phyloP scores from a whole-genome alignment of 92 coral and sea anemone genomes.

The Actinernus sp. region DNA sequence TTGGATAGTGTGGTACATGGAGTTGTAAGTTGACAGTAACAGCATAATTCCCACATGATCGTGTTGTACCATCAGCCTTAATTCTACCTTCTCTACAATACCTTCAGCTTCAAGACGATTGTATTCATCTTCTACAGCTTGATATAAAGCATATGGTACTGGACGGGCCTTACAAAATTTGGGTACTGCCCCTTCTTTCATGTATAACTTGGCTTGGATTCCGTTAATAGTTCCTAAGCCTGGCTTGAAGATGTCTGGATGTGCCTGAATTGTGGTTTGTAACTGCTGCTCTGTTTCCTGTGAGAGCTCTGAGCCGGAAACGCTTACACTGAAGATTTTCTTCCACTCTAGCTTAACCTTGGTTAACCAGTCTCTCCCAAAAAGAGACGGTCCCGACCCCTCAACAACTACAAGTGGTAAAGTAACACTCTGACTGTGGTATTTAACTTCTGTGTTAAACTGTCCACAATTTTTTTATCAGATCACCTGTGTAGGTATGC shows the following conservation, averaged over 20 bases:
- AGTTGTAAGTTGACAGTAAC: conserved; percentile 42
- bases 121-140: conserved; percentile 37
- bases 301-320: too few species aligned
- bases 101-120: conserved; percentile 45
- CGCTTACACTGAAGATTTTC: conserved; percentile 24
- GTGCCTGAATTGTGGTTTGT: conserved; percentile 10
- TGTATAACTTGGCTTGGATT: conserved; percentile 24
- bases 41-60: conserved; percentile 47
- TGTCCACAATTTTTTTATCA: too few species aligned
- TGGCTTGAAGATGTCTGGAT: conserved; percentile 35
- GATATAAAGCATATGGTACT: conserved; percentile 29
- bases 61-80: conserved; percentile 20
- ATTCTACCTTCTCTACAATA: conserved; percentile 41
- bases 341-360: conserved; percentile 49
- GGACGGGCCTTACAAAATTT: conserved; percentile 34
- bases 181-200: too few species aligned
- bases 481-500: too few species aligned
- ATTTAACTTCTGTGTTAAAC: too few species aligned
- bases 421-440: conserved; percentile 5
- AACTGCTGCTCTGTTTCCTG: conserved; percentile 7
- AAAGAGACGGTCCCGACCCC: conserved; percentile 54
- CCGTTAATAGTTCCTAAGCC: conserved; percentile 35
- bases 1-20: conserved; percentile 36
- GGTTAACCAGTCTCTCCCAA: conserved; percentile 62
- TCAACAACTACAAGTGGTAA: conserved; percentile 53